Evolutionary conservation across 2,797 vertebrate species (phyloP).

Genomic region (Adelosebastes latens): DNA sequence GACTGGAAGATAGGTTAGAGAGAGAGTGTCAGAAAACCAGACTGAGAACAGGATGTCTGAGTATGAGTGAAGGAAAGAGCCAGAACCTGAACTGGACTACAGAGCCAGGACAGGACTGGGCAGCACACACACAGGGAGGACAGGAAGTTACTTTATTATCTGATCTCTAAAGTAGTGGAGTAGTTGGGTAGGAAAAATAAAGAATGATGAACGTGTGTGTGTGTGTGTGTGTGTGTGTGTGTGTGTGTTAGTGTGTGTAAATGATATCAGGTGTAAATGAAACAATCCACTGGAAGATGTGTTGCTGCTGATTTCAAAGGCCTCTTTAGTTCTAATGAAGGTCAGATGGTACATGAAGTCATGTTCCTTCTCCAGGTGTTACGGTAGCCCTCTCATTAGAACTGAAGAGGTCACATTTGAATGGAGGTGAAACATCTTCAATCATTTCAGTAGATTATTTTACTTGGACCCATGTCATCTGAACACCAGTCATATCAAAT

Average conservation of each 20-base stretch:
- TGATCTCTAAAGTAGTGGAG: slow-evolving; percentile 1
- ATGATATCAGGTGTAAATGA: neutral
- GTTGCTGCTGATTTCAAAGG: neutral
- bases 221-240: neutral
- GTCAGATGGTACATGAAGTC: neutral
- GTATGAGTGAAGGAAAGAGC: slow-evolving; percentile 56
- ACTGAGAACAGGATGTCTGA: slow-evolving; percentile 50
- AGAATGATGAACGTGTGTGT: neutral
- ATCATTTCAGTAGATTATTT: neutral
- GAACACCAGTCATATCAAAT: neutral
- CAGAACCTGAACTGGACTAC: slow-evolving; percentile 39
- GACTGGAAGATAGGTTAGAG: slow-evolving; percentile 86
- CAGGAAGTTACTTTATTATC: neutral
- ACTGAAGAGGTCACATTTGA: neutral
- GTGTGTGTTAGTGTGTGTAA: neutral
- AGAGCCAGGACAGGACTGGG: slow-evolving; percentile 45
- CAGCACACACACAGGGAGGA: slow-evolving; percentile 29
- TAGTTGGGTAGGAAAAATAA: neutral
- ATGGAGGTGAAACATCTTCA: neutral
- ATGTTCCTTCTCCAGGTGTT: neutral
- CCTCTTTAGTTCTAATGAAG: neutral
- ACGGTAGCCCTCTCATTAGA: neutral
- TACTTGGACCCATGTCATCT: neutral
- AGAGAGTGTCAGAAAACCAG: slow-evolving; percentile 68
- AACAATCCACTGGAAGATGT: neutral